A percentile compares a stretch with the other conserved stretches of the same genome.
phyloP scores from a whole-genome alignment of 2,113 vertebrate genomes.

The Anser cygnoides region DNA sequence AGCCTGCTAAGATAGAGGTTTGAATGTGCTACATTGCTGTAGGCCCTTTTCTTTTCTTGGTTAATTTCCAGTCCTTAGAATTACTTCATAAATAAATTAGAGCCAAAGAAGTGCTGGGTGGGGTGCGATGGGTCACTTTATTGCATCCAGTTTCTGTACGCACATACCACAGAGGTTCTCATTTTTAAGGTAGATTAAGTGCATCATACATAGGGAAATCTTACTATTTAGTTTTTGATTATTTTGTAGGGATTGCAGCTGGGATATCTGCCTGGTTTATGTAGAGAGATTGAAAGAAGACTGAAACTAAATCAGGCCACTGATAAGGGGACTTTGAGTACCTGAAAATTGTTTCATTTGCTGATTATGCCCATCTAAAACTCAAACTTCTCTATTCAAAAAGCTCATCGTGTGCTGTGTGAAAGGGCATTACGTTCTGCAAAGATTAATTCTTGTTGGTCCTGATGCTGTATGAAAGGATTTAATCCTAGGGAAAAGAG shows the following conservation, averaged over 20 bases:
- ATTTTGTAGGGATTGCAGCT: background rate
- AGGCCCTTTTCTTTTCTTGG: background rate
- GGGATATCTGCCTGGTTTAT: background rate
- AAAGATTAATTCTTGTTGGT: slow-evolving; percentile 15
- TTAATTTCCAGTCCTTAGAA: background rate
- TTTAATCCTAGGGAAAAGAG: background rate
- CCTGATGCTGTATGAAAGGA: background rate
- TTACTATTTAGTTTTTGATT: background rate
- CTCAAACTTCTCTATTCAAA: background rate
- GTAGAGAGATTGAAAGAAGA: background rate
- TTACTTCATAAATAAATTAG: background rate
- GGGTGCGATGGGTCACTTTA: background rate
- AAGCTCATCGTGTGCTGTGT: background rate
- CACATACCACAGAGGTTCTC: background rate
- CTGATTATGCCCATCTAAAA: background rate
- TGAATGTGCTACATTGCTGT: background rate
- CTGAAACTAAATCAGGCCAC: background rate
- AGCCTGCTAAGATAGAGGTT: background rate
- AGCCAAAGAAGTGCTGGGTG: background rate
- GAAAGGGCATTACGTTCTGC: background rate
- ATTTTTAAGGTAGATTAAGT: background rate
- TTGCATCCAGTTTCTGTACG: background rate
- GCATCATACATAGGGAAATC: background rate
- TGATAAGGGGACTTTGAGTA: background rate
- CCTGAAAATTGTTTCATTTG: background rate